Percentiles rank a stretch among this genome's conserved stretches.
Evolutionary conservation across 2,797 vertebrate genomes (phyloP).

Genomic region (Pseudochaenichthys georgianus): DNA sequence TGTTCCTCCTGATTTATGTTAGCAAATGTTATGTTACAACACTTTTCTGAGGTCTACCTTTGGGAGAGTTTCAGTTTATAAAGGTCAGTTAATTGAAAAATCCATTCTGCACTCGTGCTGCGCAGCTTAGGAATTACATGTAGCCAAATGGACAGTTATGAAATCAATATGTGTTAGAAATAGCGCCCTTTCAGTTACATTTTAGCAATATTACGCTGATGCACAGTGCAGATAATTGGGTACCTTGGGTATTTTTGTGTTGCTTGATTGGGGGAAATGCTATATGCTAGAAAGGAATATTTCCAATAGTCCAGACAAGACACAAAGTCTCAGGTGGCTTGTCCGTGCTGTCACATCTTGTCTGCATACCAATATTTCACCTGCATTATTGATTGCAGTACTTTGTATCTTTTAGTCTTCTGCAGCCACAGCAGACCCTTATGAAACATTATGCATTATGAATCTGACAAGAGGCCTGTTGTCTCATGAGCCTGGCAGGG

Average conservation of each 20-base stretch:
- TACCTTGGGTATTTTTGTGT: constrained; percentile 23
- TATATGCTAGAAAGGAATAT: constrained; percentile 22
- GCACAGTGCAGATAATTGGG: neutral
- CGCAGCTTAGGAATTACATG: constrained; percentile 29
- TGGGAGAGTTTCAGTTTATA: constrained; percentile 36
- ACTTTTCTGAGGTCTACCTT: constrained; percentile 28
- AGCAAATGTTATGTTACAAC: constrained; percentile 10
- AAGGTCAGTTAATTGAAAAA: constrained; percentile 65
- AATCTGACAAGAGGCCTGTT: constrained; percentile 52
- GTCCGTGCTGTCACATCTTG: constrained; percentile 65
- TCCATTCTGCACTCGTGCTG: constrained; percentile 53
- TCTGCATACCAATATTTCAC: constrained; percentile 71
- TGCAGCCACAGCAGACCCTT: constrained; percentile 51
- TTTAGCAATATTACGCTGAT: constrained; percentile 46
- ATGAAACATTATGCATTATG: constrained; percentile 66
- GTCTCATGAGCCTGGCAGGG: constrained; percentile 42
- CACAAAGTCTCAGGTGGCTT: constrained; percentile 55
- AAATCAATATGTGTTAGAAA: constrained; percentile 58
- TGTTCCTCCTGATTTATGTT: constrained; percentile 17
- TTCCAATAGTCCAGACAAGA: constrained; percentile 50
- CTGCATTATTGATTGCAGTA: constrained; percentile 79
- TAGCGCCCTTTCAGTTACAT: constrained; percentile 44
- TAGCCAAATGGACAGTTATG: constrained; percentile 62
- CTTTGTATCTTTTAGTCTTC: constrained; percentile 62
- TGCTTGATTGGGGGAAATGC: constrained; percentile 30